phyloP scores from a whole-genome alignment of 2,797 vertebrate genomes.

The Lemur catta region DNA sequence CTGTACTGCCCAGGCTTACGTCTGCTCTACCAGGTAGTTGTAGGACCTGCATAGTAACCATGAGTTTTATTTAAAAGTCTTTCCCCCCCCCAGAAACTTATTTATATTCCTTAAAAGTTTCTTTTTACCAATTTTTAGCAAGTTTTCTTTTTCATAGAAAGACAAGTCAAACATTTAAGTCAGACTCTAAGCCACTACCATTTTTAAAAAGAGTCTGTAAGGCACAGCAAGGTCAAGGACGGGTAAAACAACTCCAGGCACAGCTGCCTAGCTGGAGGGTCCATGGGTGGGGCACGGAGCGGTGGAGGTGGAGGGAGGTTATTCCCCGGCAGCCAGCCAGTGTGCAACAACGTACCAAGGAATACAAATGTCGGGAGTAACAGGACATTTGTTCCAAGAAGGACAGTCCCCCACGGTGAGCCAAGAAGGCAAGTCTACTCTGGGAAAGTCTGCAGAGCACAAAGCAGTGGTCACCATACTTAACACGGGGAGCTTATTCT shows the following conservation, averaged over 20 bases:
- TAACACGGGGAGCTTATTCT: background rate
- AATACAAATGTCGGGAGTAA: background rate
- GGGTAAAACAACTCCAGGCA: background rate
- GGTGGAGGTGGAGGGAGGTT: background rate
- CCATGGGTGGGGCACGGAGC: background rate
- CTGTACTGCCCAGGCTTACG: background rate
- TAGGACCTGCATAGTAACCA: background rate
- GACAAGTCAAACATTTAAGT: background rate
- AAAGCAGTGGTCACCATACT: background rate
- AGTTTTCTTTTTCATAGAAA: slow-evolving; percentile 1
- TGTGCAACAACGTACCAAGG: background rate
- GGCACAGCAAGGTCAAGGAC: background rate
- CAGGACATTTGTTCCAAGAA: background rate
- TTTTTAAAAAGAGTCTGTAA: background rate
- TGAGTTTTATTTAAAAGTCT: background rate
- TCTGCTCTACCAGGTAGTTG: background rate
- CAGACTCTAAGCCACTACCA: background rate
- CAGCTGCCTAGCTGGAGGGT: background rate
- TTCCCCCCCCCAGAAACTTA: background rate
- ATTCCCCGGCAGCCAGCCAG: background rate
- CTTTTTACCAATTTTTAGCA: background rate
- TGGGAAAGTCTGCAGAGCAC: background rate
- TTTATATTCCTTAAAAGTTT: background rate
- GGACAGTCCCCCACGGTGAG: background rate
- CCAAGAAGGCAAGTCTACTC: background rate